A percentile compares a stretch with the other conserved stretches of the same genome.
Evolutionary conservation across 2,888 invertebrate genomes (phyloP).

Genomic region (Panzeria rudis): DNA sequence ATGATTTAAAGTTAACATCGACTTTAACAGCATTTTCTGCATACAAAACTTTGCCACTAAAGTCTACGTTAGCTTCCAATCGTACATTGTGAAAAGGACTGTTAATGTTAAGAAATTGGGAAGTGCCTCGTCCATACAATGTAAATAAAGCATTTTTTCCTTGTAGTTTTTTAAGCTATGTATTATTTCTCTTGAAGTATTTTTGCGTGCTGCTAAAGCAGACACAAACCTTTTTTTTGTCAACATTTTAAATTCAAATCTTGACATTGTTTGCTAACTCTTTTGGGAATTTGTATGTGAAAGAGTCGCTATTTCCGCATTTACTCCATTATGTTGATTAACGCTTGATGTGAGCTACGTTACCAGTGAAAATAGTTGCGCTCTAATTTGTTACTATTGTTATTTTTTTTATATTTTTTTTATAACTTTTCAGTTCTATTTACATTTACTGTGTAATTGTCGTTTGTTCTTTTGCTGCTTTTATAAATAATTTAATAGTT

Average conservation of each 20-base stretch:
- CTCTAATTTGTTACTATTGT: constrained; percentile 45
- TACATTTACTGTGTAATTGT: constrained; percentile 49
- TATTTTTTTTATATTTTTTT: not conserved
- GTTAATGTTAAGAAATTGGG: too few relatives aligned
- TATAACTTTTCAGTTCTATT: not conserved
- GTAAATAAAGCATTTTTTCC: too few relatives aligned
- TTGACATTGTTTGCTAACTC: not conserved
- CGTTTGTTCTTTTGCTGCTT: constrained; percentile 20
- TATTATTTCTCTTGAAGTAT: not conserved
- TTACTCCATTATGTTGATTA: not conserved
- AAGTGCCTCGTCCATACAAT: too few relatives aligned
- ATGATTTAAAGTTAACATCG: too few relatives aligned
- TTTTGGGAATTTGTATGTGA: not conserved
- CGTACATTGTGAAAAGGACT: too few relatives aligned
- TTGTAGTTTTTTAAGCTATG: not conserved
- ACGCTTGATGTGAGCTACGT: constrained; percentile 3
- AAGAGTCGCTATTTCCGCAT: not conserved
- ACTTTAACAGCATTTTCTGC: too few relatives aligned
- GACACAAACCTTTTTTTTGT: not conserved
- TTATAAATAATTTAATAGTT: constrained; percentile 42
- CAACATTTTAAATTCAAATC: constrained; percentile 24
- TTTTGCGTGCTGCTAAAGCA: not conserved
- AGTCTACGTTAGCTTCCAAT: too few relatives aligned
- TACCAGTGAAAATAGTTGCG: not conserved
- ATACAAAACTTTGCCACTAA: too few relatives aligned